A percentile compares a stretch with the other conserved stretches of the same genome.
These are phyloP conservation scores for Rhodinocichla rosea DNA, from an alignment of 2,113 vertebrate species.

Conservation along the genomic window DNA sequence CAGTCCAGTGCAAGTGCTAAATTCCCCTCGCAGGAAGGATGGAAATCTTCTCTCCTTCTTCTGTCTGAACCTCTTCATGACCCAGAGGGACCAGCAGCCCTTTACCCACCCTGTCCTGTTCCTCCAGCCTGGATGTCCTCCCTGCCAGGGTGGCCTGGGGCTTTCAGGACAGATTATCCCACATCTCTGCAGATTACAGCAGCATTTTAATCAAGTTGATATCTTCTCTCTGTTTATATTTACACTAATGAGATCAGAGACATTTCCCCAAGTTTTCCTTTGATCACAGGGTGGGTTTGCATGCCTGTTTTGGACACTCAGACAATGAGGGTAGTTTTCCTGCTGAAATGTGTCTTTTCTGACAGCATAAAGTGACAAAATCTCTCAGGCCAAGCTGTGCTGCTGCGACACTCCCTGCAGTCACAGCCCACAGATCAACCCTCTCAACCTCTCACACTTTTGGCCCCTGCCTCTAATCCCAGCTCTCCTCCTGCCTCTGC, in stretches of 20 bases:
- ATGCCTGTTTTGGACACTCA: neutral
- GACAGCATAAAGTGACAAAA: neutral
- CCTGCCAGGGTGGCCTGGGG: neutral
- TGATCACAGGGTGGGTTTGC: neutral
- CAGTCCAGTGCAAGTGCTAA: neutral
- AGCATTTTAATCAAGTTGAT: neutral
- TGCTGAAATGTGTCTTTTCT: neutral
- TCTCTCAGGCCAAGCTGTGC: neutral
- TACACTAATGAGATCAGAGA: neutral
- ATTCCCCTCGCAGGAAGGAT: neutral
- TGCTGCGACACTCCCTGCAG: neutral
- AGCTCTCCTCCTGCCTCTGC: neutral
- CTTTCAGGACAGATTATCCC: neutral
- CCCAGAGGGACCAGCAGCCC: neutral
- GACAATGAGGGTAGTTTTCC: neutral
- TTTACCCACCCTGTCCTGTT: neutral
- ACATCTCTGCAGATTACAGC: neutral
- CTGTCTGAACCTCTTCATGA: accelerated
- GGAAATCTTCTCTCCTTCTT: neutral
- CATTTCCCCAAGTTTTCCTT: neutral
- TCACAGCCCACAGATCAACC: neutral
- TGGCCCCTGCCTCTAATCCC: neutral
- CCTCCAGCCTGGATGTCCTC: neutral
- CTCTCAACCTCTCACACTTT: neutral
- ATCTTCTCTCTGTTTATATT: neutral